Evolutionary conservation across 2,888 invertebrate genomes (phyloP), one percentile per base, ranked within the genome.

Genomic region (Schrankia costaestrigalis): DNA sequence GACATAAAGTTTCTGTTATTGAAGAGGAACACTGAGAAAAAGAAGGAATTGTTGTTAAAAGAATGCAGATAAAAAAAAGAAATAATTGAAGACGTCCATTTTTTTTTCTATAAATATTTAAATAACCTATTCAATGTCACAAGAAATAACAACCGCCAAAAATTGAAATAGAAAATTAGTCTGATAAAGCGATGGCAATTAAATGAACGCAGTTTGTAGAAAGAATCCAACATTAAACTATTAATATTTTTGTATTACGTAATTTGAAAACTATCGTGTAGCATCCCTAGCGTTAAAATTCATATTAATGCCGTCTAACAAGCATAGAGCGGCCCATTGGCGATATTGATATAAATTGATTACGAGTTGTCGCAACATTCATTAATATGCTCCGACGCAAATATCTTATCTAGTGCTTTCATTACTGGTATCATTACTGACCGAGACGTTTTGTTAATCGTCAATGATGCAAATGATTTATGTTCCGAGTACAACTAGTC

Each of bases 331-430:
- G 59, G 68, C 50, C 77, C 76, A 84, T 81, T 82, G 82, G 76
- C 78, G 73, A 80, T 87, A 86, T 86, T 87, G 84, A 87, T 86
- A 86, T 86, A 84, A 88, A 87, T 87, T 86, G 84, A 83, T 85
- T 78, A 80, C 66, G 73, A 71, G 71, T 80, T 72, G 78, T 79
- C 74, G 78, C 76, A 75, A 78, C 79, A 71, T 71, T 78, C 78
- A 82, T 81, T 79, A 81, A 75, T 77, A 77, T 72, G 65, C 60
- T 47, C 51, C 45, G 68, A 74, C 69, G 76, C 76, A 77, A 79
- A 84, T 80, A 78, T 68, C 73, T 79, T 78, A 79, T 80, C 79
- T 71, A 63, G 62, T 64, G 55, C 61, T 66, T 72, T 78, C 69
- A 81, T 83, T 75, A 73, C 61, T 56, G 46, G 60, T 73, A 74